phyloP scores from a whole-genome alignment of 2,888 invertebrate genomes.

The Myopa tessellatipennis region DNA sequence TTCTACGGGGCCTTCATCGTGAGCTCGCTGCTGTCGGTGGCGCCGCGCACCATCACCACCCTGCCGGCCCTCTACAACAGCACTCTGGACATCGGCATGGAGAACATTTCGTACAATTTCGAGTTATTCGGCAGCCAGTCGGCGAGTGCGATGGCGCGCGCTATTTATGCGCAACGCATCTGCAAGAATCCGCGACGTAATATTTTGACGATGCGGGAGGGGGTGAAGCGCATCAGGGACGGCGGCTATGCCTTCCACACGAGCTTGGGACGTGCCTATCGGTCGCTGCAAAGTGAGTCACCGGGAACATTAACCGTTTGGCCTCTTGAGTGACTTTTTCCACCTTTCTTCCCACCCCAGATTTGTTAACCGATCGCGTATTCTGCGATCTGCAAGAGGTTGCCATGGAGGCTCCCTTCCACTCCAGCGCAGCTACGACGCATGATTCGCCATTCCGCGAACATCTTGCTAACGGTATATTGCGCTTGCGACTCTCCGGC shows the following conservation, averaged over 20 bases:
- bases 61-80: constrained; percentile 59
- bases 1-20: constrained; percentile 66
- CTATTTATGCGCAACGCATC: constrained; percentile 57
- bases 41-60: constrained; percentile 58
- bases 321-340: neutral
- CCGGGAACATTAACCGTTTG: neutral
- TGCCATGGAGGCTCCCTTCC: constrained; percentile 53
- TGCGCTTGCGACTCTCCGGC: constrained; percentile 55
- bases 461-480: constrained; percentile 54
- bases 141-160: constrained; percentile 53
- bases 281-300: constrained; percentile 52
- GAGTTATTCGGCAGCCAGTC: constrained; percentile 54
- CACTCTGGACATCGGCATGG: constrained; percentile 62
- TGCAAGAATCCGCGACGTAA: constrained; percentile 52
- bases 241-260: constrained; percentile 64
- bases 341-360: too few relatives aligned
- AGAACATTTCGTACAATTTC: constrained; percentile 60
- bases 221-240: constrained; percentile 53
- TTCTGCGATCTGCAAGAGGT: constrained; percentile 64
- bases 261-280: constrained; percentile 58
- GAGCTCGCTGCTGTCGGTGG: constrained; percentile 64
- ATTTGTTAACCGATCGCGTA: constrained; percentile 51
- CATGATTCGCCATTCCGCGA: constrained; percentile 57
- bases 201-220: constrained; percentile 55
- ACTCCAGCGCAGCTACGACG: constrained; percentile 43